Evolutionary conservation across 2,888 invertebrate species (phyloP).

Genomic region (Rhimphoctona megacephalus): DNA sequence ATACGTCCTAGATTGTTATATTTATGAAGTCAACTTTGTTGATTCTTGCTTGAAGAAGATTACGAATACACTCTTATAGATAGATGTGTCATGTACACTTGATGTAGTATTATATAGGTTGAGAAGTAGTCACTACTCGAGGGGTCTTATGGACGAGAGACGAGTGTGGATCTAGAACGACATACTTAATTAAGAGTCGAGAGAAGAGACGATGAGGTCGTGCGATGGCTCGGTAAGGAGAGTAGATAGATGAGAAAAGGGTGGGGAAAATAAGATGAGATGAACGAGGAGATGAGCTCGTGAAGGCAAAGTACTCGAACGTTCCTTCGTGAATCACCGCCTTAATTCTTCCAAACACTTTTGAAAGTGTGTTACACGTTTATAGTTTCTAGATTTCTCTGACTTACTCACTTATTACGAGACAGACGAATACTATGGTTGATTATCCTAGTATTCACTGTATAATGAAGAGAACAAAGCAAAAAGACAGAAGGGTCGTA

Average conservation of each 20-base stretch:
- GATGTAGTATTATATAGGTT: slow-evolving; percentile 1
- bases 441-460: background rate
- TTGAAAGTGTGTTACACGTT: slow-evolving; percentile 66
- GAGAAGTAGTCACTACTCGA: slow-evolving; percentile 48
- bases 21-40: slow-evolving; percentile 20
- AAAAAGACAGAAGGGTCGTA: slow-evolving; percentile 17
- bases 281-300: slow-evolving; percentile 42
- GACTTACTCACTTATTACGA: no score
- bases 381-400: slow-evolving; percentile 64
- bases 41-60: slow-evolving; percentile 16
- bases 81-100: background rate
- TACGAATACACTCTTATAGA: background rate
- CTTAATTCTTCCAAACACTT: slow-evolving; percentile 73
- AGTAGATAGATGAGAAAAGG: background rate
- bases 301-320: slow-evolving; percentile 69
- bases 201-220: slow-evolving; percentile 52
- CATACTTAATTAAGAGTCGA: slow-evolving; percentile 60
- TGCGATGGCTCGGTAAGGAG: background rate
- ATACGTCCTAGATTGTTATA: background rate
- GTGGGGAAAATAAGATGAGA: slow-evolving; percentile 29
- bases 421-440: background rate
- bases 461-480: slow-evolving; percentile 14
- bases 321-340: slow-evolving; percentile 72
- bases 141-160: slow-evolving; percentile 46
- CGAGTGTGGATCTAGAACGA: slow-evolving; percentile 61